Base-by-base conservation (phyloP, 2,888 invertebrate genomes). In the Cecidostiba fungosa region DNA sequence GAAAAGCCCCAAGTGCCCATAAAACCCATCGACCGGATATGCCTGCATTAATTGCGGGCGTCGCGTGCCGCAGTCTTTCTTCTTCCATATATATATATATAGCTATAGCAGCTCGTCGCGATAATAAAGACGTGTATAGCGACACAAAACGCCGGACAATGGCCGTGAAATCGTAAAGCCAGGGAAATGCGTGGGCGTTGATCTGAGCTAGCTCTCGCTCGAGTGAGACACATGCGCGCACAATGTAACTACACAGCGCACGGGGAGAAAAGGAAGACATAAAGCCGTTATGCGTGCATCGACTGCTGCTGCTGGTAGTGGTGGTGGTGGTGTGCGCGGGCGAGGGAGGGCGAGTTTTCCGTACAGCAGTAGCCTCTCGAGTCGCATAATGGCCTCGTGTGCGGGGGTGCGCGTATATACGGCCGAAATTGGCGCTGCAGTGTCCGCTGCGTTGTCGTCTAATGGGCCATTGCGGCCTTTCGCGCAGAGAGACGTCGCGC, bases 391-490 rank as follows among this genome's bases (percentile, higher is more conserved):
- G 66, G 54, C 66, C 66, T 26, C 29, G 54, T 19, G 16, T 29
- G 79, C 39, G 79, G n/a, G 47, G 77, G 70, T 72, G 69, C 14
- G 62, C 62, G 62, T 36, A 77, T 36, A 77, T 19, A 50, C 10
- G 43, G 19, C 26, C n/a, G 66, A 29, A 32, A 29, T 76, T 47
- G 70, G 39, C 70, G 70, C 70, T 29, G 70, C 32, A 36, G 70
- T n/a, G 36, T 72, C 32, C 36, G n/a, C n/a, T n/a, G 70, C 10
- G 8, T 0, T 6, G 69, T 72, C 87, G 88, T 88, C 90, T 92
- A 92, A 92, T 92, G 89, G 91, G 84, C 88, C 87, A 88, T 88
- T 88, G 88, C 79, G 84, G 88, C 88, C 86, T 87, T 14, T 23
- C 23, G 62, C 62, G 62, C 23, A 62, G 66, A 26, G 29, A 29